Evolutionary conservation across 2,797 vertebrate genomes (phyloP).

Genomic region (Enteromius viviparus): DNA sequence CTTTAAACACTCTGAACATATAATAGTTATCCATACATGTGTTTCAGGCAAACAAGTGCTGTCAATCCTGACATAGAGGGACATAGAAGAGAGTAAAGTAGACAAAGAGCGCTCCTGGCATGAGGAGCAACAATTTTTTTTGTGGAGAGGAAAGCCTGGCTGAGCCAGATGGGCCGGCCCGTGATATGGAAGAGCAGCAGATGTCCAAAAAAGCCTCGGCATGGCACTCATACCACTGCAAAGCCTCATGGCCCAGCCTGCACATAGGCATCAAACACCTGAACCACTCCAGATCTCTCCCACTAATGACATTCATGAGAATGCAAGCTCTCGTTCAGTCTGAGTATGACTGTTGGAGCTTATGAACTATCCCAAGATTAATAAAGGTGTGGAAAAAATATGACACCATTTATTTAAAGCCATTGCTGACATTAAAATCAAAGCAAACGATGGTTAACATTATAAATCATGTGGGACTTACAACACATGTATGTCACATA

Average conservation of each 20-base stretch:
- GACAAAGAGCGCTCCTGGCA: slow-evolving; percentile 29
- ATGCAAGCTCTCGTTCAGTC: background rate
- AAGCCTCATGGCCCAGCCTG: slow-evolving; percentile 6
- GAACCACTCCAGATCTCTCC: slow-evolving; percentile 20
- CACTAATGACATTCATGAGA: background rate
- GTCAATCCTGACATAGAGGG: background rate
- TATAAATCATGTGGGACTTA: background rate
- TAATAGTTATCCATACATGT: background rate
- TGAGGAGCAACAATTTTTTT: slow-evolving; percentile 21
- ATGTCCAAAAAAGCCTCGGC: slow-evolving; percentile 69
- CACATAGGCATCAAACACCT: slow-evolving; percentile 26
- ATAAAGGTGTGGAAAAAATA: background rate
- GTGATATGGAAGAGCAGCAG: slow-evolving; percentile 71
- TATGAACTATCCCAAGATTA: background rate
- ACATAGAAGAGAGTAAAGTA: slow-evolving; percentile 22
- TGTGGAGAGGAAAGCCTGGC: slow-evolving; percentile 32
- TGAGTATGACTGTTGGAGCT: background rate
- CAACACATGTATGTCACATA: background rate
- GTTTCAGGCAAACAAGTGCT: background rate
- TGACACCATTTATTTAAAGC: background rate
- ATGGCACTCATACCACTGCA: slow-evolving; percentile 27
- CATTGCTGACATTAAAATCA: background rate
- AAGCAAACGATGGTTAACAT: background rate
- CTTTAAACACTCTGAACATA: background rate
- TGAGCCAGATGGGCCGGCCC: slow-evolving; percentile 72